Percentiles rank a stretch among this genome's conserved stretches.
phyloP scores from a whole-genome alignment of 2,888 invertebrate genomes.

The Nebria salina region DNA sequence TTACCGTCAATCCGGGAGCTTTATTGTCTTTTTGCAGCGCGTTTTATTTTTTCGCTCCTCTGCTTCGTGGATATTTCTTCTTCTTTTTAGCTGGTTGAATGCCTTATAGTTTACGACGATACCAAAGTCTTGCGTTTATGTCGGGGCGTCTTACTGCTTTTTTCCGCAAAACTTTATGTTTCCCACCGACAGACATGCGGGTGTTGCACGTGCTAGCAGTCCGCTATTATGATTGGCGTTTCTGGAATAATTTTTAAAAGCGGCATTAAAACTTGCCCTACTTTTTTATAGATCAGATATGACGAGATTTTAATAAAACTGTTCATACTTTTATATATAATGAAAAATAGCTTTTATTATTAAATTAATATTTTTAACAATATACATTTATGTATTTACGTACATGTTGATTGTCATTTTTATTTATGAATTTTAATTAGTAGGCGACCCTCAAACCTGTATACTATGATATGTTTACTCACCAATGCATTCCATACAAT shows the following conservation, averaged over 20 bases:
- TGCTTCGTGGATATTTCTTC: neutral
- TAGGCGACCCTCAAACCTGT: too few species aligned
- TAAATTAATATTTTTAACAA: too few species aligned
- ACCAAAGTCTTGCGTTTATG: conserved; percentile 42
- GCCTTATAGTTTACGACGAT: conserved; percentile 43
- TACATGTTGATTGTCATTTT: too few species aligned
- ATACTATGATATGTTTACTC: neutral
- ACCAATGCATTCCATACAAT: neutral
- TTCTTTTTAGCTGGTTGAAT: conserved; percentile 25
- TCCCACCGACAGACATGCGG: neutral
- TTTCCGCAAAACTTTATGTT: conserved; percentile 37
- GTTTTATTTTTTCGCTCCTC: conserved; percentile 42
- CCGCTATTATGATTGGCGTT: neutral
- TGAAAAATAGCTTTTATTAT: too few species aligned
- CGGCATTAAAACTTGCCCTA: too few species aligned
- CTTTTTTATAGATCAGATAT: too few species aligned
- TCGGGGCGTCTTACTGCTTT: conserved; percentile 9
- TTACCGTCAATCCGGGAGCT: conserved; percentile 46
- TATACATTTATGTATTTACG: too few species aligned
- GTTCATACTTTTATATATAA: too few species aligned
- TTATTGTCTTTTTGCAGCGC: conserved; percentile 47
- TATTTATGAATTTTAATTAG: too few species aligned
- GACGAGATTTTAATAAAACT: too few species aligned
- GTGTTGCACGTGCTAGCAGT: neutral
- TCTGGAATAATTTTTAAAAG: neutral